phyloP scores from a whole-genome alignment of 1,140 invertebrate genomes.

The Drosophila bipectinata region DNA sequence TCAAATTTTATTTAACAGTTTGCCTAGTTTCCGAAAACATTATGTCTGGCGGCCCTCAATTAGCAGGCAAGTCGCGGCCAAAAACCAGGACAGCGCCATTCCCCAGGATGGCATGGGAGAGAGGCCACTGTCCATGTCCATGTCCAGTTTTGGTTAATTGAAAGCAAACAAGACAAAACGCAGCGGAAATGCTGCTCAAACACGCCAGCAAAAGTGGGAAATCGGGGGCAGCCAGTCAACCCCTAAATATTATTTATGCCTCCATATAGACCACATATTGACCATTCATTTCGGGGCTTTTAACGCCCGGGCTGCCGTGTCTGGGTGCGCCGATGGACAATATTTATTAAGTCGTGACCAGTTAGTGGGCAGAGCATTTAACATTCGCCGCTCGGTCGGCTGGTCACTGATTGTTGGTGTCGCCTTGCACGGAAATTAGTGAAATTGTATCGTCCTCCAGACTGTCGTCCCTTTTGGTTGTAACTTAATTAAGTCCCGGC shows the following conservation, averaged over 20 bases:
- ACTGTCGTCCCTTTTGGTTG: conserved; percentile 42
- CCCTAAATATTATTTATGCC: conserved; percentile 81
- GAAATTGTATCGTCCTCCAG: conserved; percentile 69
- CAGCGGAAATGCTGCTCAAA: conserved; percentile 70
- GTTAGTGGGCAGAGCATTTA: conserved; percentile 62
- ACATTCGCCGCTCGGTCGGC: conserved; percentile 50
- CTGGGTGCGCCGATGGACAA: conserved; percentile 69
- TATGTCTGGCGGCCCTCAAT: conserved; percentile 65
- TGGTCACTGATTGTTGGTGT: conserved; percentile 74
- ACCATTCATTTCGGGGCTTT: conserved; percentile 80
- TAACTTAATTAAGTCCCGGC: conserved; percentile 70
- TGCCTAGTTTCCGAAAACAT: conserved; percentile 43
- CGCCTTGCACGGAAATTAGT: conserved; percentile 80
- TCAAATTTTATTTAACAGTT: conserved; percentile 51
- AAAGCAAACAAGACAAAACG: conserved; percentile 75
- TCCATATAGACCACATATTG: conserved; percentile 55
- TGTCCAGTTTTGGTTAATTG: conserved; percentile 74
- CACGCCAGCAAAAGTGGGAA: conserved; percentile 44
- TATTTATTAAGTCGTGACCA: conserved; percentile 69
- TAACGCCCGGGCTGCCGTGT: conserved; percentile 45
- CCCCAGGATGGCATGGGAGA: not conserved
- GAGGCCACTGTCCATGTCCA: conserved; percentile 3
- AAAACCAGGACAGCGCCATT: not conserved
- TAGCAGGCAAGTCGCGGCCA: conserved; percentile 45
- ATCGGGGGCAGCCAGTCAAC: conserved; percentile 44